Evolutionary conservation across 1,140 invertebrate species (phyloP).

Genomic region (Hesperophylax magnus): DNA sequence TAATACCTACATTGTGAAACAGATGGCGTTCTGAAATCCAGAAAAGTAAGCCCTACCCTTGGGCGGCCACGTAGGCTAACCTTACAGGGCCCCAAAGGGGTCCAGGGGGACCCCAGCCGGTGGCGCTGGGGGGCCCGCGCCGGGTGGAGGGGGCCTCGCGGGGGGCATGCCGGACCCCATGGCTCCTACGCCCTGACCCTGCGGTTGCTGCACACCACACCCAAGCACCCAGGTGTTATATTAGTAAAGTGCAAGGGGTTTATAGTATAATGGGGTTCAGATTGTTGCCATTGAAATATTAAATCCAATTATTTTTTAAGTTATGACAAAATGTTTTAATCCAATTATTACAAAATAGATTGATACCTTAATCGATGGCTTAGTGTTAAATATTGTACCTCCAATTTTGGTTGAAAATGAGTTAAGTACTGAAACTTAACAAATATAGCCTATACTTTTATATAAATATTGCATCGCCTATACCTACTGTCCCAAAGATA

Average conservation of each 20-base stretch:
- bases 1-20: slow-evolving; percentile 52
- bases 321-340: no score
- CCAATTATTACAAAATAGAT: no score
- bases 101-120: slow-evolving; percentile 65
- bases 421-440: no score
- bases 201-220: slow-evolving; percentile 59
- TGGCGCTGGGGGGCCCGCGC: slow-evolving; percentile 62
- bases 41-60: slow-evolving; percentile 11
- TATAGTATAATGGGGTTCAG: slow-evolving; percentile 6
- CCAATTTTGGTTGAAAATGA: no score
- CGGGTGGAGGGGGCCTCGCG: slow-evolving; percentile 60
- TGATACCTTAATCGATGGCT: no score
- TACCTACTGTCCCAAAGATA: no score
- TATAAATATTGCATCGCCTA: no score
- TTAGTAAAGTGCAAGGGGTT: slow-evolving; percentile 43
- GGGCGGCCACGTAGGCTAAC: slow-evolving; percentile 22
- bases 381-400: no score
- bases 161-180: slow-evolving; percentile 38
- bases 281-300: not conserved
- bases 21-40: slow-evolving; percentile 45
- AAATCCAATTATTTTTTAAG: no score
- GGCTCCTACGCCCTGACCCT: slow-evolving; percentile 58
- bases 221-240: slow-evolving; percentile 54
- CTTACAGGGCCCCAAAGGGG: slow-evolving; percentile 71
- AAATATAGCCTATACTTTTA: no score